A percentile compares a stretch with the other conserved stretches of the same genome.
phyloP scores from a whole-genome alignment of 2,113 vertebrate genomes.

The Poecile atricapillus region DNA sequence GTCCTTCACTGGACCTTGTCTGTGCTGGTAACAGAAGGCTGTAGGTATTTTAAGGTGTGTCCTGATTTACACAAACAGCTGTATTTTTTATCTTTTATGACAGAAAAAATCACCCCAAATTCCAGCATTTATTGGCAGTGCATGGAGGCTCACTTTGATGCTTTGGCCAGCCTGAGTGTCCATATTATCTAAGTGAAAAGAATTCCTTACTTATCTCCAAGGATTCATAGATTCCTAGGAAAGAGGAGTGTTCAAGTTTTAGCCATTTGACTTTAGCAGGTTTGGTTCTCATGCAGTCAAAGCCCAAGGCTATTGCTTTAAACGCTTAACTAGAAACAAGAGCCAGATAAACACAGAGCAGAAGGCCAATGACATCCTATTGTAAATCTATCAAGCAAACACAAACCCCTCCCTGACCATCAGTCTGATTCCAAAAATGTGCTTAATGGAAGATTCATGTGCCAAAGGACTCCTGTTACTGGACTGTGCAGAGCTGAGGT shows the following conservation, averaged over 20 bases:
- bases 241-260: neutral
- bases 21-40: neutral
- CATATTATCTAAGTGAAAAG: neutral
- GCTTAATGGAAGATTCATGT: neutral
- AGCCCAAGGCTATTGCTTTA: neutral
- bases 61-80: neutral
- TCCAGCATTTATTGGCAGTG: neutral
- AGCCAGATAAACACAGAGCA: constrained; percentile 28
- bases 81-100: neutral
- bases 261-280: neutral
- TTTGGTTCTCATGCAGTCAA: constrained; percentile 26
- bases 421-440: constrained; percentile 9
- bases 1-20: neutral
- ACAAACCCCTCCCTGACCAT: neutral
- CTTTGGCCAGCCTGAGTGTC: neutral
- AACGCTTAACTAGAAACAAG: neutral
- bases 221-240: neutral
- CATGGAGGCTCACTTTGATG: neutral
- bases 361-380: neutral
- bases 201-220: neutral
- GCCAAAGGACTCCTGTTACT: constrained; percentile 23
- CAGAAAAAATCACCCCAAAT: neutral
- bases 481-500: neutral
- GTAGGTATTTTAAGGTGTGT: neutral
- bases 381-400: constrained; percentile 9